Evolutionary conservation across 2,113 vertebrate species (phyloP).

Genomic region (Hassar affinis): DNA sequence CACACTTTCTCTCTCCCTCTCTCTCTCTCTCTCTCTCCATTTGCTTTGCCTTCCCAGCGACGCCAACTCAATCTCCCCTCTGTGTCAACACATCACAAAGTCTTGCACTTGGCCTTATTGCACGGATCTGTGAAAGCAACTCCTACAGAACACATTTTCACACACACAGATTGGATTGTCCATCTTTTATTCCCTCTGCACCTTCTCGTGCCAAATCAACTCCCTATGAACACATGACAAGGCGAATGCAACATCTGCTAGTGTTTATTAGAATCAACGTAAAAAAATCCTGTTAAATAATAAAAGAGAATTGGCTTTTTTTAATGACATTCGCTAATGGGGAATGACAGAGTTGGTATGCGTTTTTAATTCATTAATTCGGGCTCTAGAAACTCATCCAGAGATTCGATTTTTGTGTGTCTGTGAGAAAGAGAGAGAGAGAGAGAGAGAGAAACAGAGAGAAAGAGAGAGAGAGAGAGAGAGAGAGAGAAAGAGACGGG

Average conservation of each 20-base stretch:
- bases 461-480: slow-evolving; percentile 55
- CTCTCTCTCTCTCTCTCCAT: slow-evolving; percentile 52
- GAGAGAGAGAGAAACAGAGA: too few species aligned
- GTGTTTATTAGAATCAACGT: slow-evolving; percentile 38
- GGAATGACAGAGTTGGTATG: background rate
- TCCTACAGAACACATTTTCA: slow-evolving; percentile 71
- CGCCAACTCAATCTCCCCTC: slow-evolving; percentile 73
- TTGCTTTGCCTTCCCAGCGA: slow-evolving; percentile 76
- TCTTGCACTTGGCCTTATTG: slow-evolving; percentile 74
- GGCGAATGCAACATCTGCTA: slow-evolving; percentile 46
- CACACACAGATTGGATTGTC: slow-evolving; percentile 70
- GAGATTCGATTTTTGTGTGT: slow-evolving; percentile 5
- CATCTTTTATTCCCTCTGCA: slow-evolving; percentile 58
- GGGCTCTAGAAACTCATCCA: slow-evolving; percentile 1
- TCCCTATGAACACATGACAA: slow-evolving; percentile 67
- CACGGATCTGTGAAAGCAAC: slow-evolving; percentile 69
- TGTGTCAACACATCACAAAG: slow-evolving; percentile 76
- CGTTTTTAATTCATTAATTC: slow-evolving; percentile 10
- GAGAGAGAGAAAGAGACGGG: slow-evolving; percentile 31
- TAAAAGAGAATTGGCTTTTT: slow-evolving; percentile 25
- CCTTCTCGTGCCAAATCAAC: slow-evolving; percentile 58
- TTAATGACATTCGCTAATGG: slow-evolving; percentile 9
- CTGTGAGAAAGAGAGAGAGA: too few species aligned
- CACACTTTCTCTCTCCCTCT: slow-evolving; percentile 3
- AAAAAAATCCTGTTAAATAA: slow-evolving; percentile 20